Conservation (phyloP, 2,797 vertebrate genomes). For the Gallinago solitaria region DNA sequence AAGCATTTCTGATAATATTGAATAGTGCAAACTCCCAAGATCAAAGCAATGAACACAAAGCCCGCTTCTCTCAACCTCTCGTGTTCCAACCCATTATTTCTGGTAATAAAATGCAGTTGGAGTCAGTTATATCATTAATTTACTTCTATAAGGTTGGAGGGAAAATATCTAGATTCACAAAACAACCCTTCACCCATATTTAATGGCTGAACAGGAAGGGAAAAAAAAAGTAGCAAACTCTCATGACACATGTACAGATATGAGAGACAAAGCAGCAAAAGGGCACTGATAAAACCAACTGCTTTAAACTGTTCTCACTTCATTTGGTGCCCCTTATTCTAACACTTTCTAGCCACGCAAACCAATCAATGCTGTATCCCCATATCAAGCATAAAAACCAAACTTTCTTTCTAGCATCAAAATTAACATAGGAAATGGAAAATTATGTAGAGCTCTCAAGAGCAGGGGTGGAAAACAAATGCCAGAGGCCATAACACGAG, state of each 20-base stretch:
- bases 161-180: background rate
- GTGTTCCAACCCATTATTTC: background rate
- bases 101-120: background rate
- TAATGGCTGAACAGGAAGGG: background rate
- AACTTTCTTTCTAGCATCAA: background rate
- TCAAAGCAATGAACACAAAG: background rate
- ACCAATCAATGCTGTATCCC: background rate
- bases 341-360: background rate
- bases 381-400: background rate
- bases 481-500: background rate
- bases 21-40: background rate
- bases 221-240: background rate
- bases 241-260: background rate
- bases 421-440: background rate
- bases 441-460: background rate
- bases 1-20: background rate
- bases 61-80: background rate
- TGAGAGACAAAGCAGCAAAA: background rate
- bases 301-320: background rate
- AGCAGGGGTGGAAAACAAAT: background rate
- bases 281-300: background rate
- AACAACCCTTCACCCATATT: background rate
- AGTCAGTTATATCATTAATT: background rate
- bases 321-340: background rate
- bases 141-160: background rate